Evolutionary conservation across 2,113 vertebrate genomes (phyloP), one percentile per base, ranked within the genome.

Genomic region (Grallaria varia): DNA sequence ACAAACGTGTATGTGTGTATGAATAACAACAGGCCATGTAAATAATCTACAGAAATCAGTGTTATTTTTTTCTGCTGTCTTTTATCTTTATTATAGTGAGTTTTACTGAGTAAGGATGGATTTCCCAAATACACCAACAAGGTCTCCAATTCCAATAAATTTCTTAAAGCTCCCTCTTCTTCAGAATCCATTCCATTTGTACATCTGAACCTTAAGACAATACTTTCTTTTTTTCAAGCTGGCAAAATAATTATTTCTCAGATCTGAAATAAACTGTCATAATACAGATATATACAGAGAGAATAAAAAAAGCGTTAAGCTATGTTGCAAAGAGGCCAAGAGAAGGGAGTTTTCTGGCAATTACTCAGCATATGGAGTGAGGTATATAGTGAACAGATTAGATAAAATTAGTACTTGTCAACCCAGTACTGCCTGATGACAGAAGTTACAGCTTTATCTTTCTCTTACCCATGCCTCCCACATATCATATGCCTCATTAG

Each of bases 371-470:
- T 42, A 86, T 80, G 64, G 78, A 92, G 44, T 83, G 93, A 91
- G 68, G 63, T 88, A 83, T 84, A 93, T 30, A 44, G 71, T 73
- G 82, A 89, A 80, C 0, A 96, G 93, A 94, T 96, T 71, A 97
- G 92, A 95, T 83, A 93, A 95, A 96, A 96, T 90, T 77, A 85
- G 85, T 77, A 87, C 78, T 40, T 94, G 90, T 96, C 91, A 91
- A 88, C 59, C 47, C 62, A 90, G 72, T 74, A 83, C 59, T 71
- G 67, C 67, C 75, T 71, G 89, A 87, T 96, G 94, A 94, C 86
- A 97, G 84, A 91, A 96, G 91, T 2, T 90, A 84, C 72, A 91
- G 74, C 42, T 96, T 89, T 95, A 84, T 97, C 95, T 95, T 69
- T 71, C 80, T 73, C 56, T 86, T 84, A 49, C 87, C 89, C 86